Evolutionary conservation across 2,888 invertebrate species (phyloP).

Genomic region (Drosophila suboccidentalis): DNA sequence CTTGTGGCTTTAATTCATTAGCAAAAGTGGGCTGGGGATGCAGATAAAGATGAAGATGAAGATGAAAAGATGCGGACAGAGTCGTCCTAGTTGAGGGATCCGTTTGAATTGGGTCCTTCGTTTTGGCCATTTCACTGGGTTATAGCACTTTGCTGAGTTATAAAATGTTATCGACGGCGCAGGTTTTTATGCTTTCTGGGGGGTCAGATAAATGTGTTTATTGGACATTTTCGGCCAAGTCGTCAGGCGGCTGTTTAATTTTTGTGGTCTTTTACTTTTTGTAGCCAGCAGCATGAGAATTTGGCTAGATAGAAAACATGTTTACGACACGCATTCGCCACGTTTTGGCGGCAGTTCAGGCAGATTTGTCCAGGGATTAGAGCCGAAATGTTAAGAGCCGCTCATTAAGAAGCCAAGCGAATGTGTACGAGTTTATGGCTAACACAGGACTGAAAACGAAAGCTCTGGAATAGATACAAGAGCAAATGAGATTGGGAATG

Average conservation of each 20-base stretch:
- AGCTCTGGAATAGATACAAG: slow-evolving; percentile 23
- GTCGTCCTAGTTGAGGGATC: slow-evolving; percentile 1
- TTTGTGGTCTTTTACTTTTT: slow-evolving; percentile 61
- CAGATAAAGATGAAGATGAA: not conserved
- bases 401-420: slow-evolving; percentile 68
- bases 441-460: slow-evolving; percentile 20
- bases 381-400: slow-evolving; percentile 66
- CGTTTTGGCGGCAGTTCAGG: slow-evolving; percentile 42
- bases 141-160: slow-evolving; percentile 75
- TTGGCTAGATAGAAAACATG: slow-evolving; percentile 59
- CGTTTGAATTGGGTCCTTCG: slow-evolving; percentile 10
- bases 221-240: slow-evolving; percentile 67
- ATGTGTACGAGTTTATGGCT: slow-evolving; percentile 47
- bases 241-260: slow-evolving; percentile 66
- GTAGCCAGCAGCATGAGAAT: slow-evolving; percentile 17
- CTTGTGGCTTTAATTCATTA: slow-evolving; percentile 76
- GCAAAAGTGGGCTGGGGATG: slow-evolving; percentile 29
- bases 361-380: slow-evolving; percentile 78
- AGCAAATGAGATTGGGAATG: not conserved
- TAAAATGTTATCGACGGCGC: slow-evolving; percentile 79
- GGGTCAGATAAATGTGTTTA: slow-evolving; percentile 81
- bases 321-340: slow-evolving; percentile 70
- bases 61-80: slow-evolving; percentile 1
- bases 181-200: slow-evolving; percentile 74
- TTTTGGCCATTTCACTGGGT: slow-evolving; percentile 51